Conservation (phyloP, 1,140 invertebrate genomes). For the Ceratosolen fusciceps region DNA sequence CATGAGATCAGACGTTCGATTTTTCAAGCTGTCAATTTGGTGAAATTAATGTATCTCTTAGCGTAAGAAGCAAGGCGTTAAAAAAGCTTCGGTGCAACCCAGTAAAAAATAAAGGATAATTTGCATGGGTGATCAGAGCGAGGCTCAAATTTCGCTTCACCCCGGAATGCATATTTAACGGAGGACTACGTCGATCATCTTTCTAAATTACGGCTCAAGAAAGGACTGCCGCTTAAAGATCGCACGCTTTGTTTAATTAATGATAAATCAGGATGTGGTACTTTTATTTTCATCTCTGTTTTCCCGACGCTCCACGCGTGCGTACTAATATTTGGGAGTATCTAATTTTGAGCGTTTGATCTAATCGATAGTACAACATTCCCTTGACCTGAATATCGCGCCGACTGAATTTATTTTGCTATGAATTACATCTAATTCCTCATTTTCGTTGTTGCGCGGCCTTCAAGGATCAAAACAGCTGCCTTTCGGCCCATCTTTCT, state of each 20-base stretch:
- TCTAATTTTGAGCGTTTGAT: constrained; percentile 17
- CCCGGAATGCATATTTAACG: constrained; percentile 9
- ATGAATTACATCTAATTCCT: constrained; percentile 32
- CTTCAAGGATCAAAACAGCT: too few species aligned
- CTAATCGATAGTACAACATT: constrained; percentile 4
- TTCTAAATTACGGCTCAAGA: constrained; percentile 43
- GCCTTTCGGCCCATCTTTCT: too few species aligned
- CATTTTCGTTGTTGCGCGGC: background rate
- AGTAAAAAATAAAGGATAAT: background rate
- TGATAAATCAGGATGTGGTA: constrained; percentile 57
- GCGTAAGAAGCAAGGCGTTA: too few species aligned
- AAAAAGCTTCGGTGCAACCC: background rate
- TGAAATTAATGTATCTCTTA: too few species aligned
- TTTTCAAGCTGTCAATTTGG: too few species aligned
- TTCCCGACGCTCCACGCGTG: constrained; percentile 1
- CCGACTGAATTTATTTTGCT: constrained; percentile 16
- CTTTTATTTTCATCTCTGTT: constrained; percentile 51
- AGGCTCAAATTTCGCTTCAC: constrained; percentile 48
- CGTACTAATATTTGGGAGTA: background rate
- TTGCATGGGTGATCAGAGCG: background rate
- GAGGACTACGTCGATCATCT: constrained; percentile 56
- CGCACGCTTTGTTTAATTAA: constrained; percentile 68
- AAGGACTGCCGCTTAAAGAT: constrained; percentile 53
- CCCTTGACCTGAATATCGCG: constrained; percentile 12
- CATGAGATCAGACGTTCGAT: too few species aligned